These are phyloP conservation scores for Gymnocephalus cernua DNA, from an alignment of 2,113 vertebrate genomes.

Conservation along the genomic window DNA sequence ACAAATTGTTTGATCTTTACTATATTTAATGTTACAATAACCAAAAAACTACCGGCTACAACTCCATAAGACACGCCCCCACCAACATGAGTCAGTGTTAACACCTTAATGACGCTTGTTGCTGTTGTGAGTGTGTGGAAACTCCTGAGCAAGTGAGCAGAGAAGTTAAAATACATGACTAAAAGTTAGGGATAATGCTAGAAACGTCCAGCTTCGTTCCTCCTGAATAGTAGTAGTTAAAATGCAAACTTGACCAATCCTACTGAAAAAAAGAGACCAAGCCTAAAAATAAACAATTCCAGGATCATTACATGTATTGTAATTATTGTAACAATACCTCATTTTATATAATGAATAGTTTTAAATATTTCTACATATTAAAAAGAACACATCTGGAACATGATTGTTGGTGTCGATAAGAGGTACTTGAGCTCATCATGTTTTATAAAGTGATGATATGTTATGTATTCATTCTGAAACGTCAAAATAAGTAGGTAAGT, in stretches of 20 bases:
- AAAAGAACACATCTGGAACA: neutral
- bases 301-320: neutral
- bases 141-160: conserved; percentile 1
- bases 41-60: neutral
- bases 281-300: neutral
- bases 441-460: too few relatives aligned
- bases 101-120: neutral
- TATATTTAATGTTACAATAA: neutral
- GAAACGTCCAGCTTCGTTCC: neutral
- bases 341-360: neutral
- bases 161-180: neutral
- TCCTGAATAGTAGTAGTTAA: neutral
- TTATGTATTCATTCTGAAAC: too few relatives aligned
- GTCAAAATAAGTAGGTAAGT: too few relatives aligned
- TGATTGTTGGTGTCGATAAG: neutral
- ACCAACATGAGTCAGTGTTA: neutral
- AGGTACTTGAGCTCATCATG: neutral
- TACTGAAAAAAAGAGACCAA: too few relatives aligned
- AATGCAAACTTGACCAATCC: neutral
- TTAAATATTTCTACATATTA: neutral
- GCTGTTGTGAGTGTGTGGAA: neutral
- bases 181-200: neutral
- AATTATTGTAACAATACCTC: neutral
- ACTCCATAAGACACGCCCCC: neutral
- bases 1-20: neutral